Evolutionary conservation across 2,113 vertebrate species (phyloP).

Genomic region (Sterna hirundo): DNA sequence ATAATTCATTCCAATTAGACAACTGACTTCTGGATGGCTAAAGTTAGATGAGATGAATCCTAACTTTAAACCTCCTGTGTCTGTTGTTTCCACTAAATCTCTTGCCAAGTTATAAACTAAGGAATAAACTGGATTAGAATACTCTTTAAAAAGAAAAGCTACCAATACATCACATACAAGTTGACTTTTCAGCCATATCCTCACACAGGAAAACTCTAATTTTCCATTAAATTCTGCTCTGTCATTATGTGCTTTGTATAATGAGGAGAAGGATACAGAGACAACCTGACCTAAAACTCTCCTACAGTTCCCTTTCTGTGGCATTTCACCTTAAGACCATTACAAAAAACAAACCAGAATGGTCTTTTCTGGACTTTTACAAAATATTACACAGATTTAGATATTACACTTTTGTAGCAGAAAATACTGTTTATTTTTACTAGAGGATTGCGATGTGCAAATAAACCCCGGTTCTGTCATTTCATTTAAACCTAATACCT

Average conservation of each 20-base stretch:
- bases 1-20: constrained; percentile 10
- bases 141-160: neutral
- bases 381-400: neutral
- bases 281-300: neutral
- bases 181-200: neutral
- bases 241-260: neutral
- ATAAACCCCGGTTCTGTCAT: neutral
- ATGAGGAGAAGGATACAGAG: neutral
- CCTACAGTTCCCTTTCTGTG: neutral
- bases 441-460: neutral
- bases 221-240: neutral
- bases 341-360: neutral
- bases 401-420: neutral
- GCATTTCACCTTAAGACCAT: neutral
- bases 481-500: neutral
- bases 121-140: neutral
- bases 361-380: neutral
- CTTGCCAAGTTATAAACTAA: neutral
- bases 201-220: neutral
- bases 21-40: neutral
- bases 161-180: neutral
- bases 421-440: neutral
- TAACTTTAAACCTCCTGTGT: neutral
- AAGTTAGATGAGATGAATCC: neutral
- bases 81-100: neutral